Percentiles rank a stretch among this genome's conserved stretches.
phyloP scores from a whole-genome alignment of 2,797 vertebrate species.

The Chaenodraco wilsoni region DNA sequence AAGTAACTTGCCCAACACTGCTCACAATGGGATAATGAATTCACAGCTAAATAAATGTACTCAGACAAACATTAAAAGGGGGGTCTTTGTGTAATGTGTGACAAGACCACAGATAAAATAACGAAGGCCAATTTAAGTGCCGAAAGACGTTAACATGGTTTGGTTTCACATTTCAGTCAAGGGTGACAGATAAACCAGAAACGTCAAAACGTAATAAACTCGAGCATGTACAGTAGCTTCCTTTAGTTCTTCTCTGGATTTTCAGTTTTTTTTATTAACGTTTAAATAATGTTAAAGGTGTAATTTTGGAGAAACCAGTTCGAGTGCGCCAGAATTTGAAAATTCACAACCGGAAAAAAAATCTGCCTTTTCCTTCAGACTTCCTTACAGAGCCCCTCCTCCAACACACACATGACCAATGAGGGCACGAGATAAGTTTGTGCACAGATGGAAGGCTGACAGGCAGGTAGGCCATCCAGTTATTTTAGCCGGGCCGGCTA shows the following conservation, averaged over 20 bases:
- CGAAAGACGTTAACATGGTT: slow-evolving; percentile 8
- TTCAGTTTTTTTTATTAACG: neutral
- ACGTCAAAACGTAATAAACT: slow-evolving; percentile 11
- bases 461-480: too few relatives aligned
- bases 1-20: too few relatives aligned
- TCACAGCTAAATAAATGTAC: slow-evolving; percentile 22
- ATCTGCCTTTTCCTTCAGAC: too few relatives aligned
- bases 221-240: neutral
- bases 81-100: neutral
- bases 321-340: too few relatives aligned
- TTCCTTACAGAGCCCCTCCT: too few relatives aligned
- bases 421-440: too few relatives aligned
- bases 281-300: neutral
- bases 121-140: neutral
- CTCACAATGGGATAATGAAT: slow-evolving; percentile 3
- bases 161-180: neutral
- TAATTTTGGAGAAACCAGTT: too few relatives aligned
- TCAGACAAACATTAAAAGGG: slow-evolving; percentile 12
- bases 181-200: neutral
- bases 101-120: neutral
- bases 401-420: too few relatives aligned
- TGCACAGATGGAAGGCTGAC: too few relatives aligned
- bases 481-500: too few relatives aligned
- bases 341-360: too few relatives aligned
- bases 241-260: too few relatives aligned